Base-by-base conservation (phyloP, 1,140 invertebrate species). In the Drosophila navojoa region DNA sequence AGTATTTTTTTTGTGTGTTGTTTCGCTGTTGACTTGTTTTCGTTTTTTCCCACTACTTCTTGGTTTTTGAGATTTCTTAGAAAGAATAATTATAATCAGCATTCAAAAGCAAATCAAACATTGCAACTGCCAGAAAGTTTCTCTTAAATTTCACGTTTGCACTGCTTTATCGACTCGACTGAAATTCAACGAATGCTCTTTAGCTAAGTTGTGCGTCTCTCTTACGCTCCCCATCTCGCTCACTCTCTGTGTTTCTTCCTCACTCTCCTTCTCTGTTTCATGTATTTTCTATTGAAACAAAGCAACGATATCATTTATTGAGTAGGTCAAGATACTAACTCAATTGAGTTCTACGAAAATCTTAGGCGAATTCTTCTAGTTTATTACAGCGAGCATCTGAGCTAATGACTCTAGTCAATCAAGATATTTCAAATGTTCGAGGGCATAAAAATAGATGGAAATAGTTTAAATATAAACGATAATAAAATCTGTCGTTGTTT, bases 291-390 rank as follows among this genome's bases (percentile, higher is more conserved):
- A 6, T 5, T 11, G 4, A 38, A 38, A 61, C 69, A 80, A 85
- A 85, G 67, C 59, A 72, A 71, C 68, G 47, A 71, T 81, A 76
- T 69, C 58, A 76, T 54, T 61, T 61, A 58, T 85, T 85, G 80
- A 85, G 81, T 70, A 84, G 81, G 81, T 86, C 81, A 85, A 75
- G 81, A 86, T 68, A 75, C 77, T 86, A 77, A 81, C 74, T 81
- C 66, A 81, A 81, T 85, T 77, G 67, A 66, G 27, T 62, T 68
- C 58, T 42, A 29, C 27, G 50, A 19, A 57, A 69, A 54, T 80
- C 69, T 67, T 55, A 62, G 81, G 81, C 77, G 62, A 77, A 76
- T 77, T 72, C 50, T 69, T 76, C 68, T 62, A 49, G 69, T 50
- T 54, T 60, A 29, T 61, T 3, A 61, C 13, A 61, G 35, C 38